Conservation (phyloP, 2,888 invertebrate species). For the Alloplasta piceator region DNA sequence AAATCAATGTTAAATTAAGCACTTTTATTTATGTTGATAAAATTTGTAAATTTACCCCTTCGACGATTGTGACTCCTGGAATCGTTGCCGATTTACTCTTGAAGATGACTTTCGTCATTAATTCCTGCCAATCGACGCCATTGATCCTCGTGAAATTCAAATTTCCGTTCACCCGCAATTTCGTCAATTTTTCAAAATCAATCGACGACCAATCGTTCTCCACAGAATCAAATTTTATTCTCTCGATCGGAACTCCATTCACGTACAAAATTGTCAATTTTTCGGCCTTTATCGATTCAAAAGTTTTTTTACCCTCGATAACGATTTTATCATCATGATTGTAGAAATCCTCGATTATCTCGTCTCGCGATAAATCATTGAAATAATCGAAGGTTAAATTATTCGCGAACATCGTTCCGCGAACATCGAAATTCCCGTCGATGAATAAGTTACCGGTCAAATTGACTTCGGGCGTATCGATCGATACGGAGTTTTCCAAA, state of each 20-base stretch:
- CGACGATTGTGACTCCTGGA: conserved; percentile 81
- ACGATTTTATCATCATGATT: conserved; percentile 67
- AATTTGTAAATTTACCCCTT: conserved; percentile 82
- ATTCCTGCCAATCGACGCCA: conserved; percentile 82
- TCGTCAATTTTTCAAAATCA: conserved; percentile 71
- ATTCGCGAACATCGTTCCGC: conserved; percentile 73
- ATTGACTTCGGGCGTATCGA: conserved; percentile 53
- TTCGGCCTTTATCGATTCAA: conserved; percentile 71
- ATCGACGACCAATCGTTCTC: conserved; percentile 69
- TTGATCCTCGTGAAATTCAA: conserved; percentile 82
- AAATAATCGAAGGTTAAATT: conserved; percentile 75
- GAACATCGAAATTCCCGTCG: conserved; percentile 77
- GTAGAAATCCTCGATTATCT: conserved; percentile 73
- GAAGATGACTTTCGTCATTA: conserved; percentile 83
- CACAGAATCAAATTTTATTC: conserved; percentile 76
- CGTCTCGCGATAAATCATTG: conserved; percentile 73
- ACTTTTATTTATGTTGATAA: too few species aligned
- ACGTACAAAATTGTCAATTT: conserved; percentile 74
- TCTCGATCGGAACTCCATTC: conserved; percentile 76
- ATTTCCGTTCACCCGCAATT: conserved; percentile 68
- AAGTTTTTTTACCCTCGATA: conserved; percentile 69
- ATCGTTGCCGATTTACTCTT: conserved; percentile 81
- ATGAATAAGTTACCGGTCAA: conserved; percentile 74
- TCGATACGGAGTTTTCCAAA: conserved; percentile 52
- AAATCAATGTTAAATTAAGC: background rate